These are phyloP conservation scores for Drosophila demipolita DNA, from an alignment of 2,888 invertebrate species.

Conservation along the genomic window DNA sequence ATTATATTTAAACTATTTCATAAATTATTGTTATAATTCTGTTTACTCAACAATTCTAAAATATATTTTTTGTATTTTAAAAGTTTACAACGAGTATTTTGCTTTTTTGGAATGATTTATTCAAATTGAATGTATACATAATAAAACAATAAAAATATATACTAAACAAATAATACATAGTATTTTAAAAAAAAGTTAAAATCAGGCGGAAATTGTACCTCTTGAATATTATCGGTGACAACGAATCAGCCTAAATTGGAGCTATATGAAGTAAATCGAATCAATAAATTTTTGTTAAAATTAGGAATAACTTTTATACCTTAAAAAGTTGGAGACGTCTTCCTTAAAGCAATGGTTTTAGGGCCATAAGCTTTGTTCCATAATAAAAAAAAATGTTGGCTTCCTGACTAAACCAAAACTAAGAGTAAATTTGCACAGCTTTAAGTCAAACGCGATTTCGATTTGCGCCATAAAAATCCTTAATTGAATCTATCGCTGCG, in stretches of 20 bases:
- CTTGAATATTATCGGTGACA: no score
- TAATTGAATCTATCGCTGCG: constrained; percentile 7
- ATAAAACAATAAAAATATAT: no score
- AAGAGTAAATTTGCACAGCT: background rate
- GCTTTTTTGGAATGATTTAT: no score
- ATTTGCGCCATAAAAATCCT: background rate
- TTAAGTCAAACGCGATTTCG: background rate
- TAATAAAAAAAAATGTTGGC: background rate
- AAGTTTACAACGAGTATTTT: no score
- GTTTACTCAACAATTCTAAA: no score
- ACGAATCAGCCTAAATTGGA: background rate
- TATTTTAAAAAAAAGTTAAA: no score
- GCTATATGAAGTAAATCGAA: background rate
- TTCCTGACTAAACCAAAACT: background rate
- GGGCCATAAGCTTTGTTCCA: background rate
- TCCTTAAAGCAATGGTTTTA: background rate
- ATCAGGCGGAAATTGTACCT: no score
- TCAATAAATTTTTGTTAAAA: rapidly evolving
- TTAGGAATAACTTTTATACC: background rate
- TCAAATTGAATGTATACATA: no score
- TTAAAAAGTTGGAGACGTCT: rapidly evolving
- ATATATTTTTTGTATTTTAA: no score
- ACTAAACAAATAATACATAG: no score
- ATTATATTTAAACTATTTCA: no score
- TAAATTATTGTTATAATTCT: no score